Percentiles rank a stretch among this genome's conserved stretches.
Conservation (phyloP, 2,113 vertebrate genomes). For the Ovis aries region DNA sequence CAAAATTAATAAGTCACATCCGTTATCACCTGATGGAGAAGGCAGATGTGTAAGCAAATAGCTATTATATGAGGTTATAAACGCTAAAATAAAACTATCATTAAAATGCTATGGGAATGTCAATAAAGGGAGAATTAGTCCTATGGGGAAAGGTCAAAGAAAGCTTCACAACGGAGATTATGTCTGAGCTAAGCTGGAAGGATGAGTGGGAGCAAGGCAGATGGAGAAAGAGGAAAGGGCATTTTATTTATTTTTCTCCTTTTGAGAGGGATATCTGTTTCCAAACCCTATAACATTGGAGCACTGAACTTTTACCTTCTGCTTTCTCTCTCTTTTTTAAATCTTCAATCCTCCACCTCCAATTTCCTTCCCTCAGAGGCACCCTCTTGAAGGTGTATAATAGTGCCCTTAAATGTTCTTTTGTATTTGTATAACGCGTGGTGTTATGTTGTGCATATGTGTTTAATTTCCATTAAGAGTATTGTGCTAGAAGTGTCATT, state of each 20-base stretch:
- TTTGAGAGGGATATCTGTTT: background rate
- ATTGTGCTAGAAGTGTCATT: background rate
- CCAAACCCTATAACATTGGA: background rate
- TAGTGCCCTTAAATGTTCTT: background rate
- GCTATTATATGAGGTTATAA: conserved; percentile 49
- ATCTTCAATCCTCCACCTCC: background rate
- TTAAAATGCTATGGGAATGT: conserved; percentile 51
- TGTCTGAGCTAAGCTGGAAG: conserved; percentile 13
- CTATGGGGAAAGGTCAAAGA: conserved; percentile 41
- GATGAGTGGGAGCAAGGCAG: background rate
- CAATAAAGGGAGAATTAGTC: conserved; percentile 51
- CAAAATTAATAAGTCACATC: conserved; percentile 53
- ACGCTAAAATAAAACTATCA: conserved; percentile 44
- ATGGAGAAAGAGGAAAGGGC: background rate
- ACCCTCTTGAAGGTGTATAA: background rate
- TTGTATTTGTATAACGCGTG: background rate
- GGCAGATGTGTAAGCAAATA: conserved; percentile 47
- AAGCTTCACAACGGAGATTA: conserved; percentile 12
- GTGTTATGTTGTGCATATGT: background rate
- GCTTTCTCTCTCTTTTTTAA: background rate
- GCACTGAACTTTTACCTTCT: background rate
- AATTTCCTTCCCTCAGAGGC: background rate
- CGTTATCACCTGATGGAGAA: conserved; percentile 43
- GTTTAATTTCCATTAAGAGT: conserved; percentile 9
- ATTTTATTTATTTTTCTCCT: background rate